Evolutionary conservation across 2,113 vertebrate species (phyloP), one percentile per base, ranked within the genome.

Genomic region (Numenius arquata): DNA sequence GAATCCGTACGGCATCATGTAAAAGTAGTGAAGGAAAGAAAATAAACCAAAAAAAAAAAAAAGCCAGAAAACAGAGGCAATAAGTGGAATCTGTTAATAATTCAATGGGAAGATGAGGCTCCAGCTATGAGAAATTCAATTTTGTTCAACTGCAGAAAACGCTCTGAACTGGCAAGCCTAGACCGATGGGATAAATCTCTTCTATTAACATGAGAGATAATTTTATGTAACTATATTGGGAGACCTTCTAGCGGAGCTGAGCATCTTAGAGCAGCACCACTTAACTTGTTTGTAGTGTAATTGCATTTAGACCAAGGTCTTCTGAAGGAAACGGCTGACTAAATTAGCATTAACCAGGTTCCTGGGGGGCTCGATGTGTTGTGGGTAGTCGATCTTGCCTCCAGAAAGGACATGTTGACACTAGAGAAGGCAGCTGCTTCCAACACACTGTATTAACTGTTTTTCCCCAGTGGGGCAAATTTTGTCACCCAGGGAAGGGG

Each of bases 261-360:
- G 94, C 93, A 66, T 97, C 94, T 96, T 97, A 97, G 97, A 97
- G 96, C 95, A 90, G 88, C 93, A 94, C 97, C 70, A 90, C 95
- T 98, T 98, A 97, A 97, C 97, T 98, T 98, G 98, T 98, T 99
- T 98, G 98, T 97, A 85, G 72, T 72, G 82, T 98, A 98, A 98
- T 98, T 98, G 95, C 98, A 98, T 98, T 98, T 98, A 98, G 97
- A 97, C 98, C 98, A 99, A 99, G 99, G 99, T 98, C 99, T 98
- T 98, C 87, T 98, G 98, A 99, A 99, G 99, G 99, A 98, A 99
- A 97, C 85, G 73, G 94, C 93, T 96, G 98, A 98, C 98, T 98
- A 98, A 99, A 99, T 99, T 99, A 99, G 97, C 98, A 98, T 98
- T 99, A 98, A 98, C 98, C 96, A 93, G 93, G 98, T 97, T 98